Conservation (phyloP, 1,140 invertebrate species). For the Cotesia glomerata region DNA sequence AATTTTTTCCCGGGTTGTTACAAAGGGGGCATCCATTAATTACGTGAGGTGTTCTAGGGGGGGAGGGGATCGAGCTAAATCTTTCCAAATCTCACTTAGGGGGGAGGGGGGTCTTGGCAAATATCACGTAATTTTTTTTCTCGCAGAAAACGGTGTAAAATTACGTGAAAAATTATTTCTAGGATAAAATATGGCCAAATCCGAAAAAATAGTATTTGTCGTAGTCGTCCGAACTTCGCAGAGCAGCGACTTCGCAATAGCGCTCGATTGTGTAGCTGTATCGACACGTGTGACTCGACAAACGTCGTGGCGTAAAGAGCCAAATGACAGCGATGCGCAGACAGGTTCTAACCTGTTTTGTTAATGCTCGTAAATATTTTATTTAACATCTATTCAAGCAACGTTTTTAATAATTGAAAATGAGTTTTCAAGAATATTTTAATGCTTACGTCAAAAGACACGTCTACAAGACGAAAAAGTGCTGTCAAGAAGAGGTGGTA, state of each 20-base stretch:
- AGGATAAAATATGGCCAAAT: too few species aligned
- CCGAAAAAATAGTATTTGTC: too few species aligned
- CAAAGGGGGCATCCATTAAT: too few species aligned
- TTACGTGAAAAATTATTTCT: background rate
- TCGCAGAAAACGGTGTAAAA: background rate
- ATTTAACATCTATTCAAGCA: background rate
- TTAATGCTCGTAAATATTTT: background rate
- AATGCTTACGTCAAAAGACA: conserved; percentile 15
- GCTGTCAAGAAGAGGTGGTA: conserved; percentile 9
- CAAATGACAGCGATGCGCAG: background rate
- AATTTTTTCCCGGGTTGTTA: too few species aligned
- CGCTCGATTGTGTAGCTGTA: too few species aligned
- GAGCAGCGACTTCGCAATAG: too few species aligned
- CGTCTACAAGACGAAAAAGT: conserved; percentile 21
- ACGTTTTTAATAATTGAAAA: conserved; percentile 7
- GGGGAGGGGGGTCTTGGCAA: background rate
- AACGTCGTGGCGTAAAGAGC: background rate
- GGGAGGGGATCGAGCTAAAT: too few species aligned
- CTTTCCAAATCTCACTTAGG: too few species aligned
- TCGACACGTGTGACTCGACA: background rate
- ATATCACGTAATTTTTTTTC: conserved; percentile 7
- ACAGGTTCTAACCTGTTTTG: background rate
- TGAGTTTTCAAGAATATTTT: conserved; percentile 13
- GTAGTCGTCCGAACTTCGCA: too few species aligned
- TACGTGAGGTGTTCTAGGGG: too few species aligned